Base-by-base conservation (phyloP, 2,113 vertebrate genomes). In the Trogon melanurus region DNA sequence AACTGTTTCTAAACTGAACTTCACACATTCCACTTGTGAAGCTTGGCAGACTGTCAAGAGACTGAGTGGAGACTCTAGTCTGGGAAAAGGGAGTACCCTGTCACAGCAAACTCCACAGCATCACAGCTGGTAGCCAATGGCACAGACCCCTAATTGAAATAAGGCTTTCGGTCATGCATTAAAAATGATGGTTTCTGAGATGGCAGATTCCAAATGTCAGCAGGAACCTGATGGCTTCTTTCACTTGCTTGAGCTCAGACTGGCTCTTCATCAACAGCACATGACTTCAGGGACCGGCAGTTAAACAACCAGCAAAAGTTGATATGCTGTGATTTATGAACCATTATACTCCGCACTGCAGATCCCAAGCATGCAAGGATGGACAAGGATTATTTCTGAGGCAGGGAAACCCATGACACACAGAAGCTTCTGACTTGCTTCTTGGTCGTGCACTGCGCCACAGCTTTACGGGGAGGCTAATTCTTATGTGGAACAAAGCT, bases 1-100 rank as follows among this genome's bases (percentile, higher is more conserved):
- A 96, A 94, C 83, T 79, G 67, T 78, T 97, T 95, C 19, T 5
- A 84, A 95, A 82, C 74, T 73, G 84, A 94, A 94, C 93, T 94
- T 97, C 94, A 97, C 96, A 97, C 96, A 94, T 97, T 97, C 95
- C 96, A 95, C 73, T 93, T 94, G 84, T 5, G 32, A 94, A 94
- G 87, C 66, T 92, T 96, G 96, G 94, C 96, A 97, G 95, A 82
- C 91, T 69, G 85, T 95, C 96, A 97, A 95, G 91, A 95, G 96
- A 95, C 95, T 94, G 78, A 95, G 62, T 75, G 95, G 95, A 97
- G 95, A 95, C 95, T 92, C 91, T 89, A n/a, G 94, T 95, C 93
- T 97, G 87, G 78, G 95, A 94, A 97, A 95, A 95, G 74, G 84
- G 87, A 97, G 91, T 82, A 82, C 91, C 94, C 70, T 89, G 89